Evolutionary conservation across 2,113 vertebrate genomes (phyloP).

Genomic region (Eolophus roseicapilla): DNA sequence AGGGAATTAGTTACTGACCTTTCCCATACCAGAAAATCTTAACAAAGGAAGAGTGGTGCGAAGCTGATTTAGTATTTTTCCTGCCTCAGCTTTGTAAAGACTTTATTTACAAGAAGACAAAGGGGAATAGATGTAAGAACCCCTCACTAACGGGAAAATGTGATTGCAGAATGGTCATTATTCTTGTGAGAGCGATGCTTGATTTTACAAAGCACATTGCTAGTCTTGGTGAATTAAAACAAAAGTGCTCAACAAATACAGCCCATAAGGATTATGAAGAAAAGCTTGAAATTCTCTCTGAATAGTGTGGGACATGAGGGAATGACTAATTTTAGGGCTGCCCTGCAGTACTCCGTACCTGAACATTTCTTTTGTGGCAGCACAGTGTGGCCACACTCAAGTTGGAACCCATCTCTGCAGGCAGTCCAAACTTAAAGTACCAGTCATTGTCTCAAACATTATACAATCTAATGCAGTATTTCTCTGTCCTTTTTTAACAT

Average conservation of each 20-base stretch:
- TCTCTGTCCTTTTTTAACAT: not conserved
- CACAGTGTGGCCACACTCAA: not conserved
- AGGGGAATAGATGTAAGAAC: not conserved
- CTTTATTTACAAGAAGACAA: not conserved
- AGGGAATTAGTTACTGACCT: conserved; percentile 49
- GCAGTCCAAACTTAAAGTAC: not conserved
- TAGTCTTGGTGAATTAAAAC: not conserved
- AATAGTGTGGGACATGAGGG: not conserved
- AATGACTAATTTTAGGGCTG: not conserved
- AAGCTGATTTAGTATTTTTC: not conserved
- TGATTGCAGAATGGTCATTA: not conserved
- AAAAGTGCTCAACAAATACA: not conserved
- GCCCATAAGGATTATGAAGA: not conserved
- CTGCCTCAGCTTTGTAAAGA: not conserved
- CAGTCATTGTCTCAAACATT: not conserved
- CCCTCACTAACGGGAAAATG: not conserved
- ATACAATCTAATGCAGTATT: not conserved
- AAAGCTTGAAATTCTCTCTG: not conserved
- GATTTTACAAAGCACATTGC: not conserved
- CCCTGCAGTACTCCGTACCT: not conserved
- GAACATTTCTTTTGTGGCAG: not conserved
- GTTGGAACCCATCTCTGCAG: not conserved
- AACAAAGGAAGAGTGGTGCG: not conserved
- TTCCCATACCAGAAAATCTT: conserved; percentile 39
- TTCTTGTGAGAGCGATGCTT: not conserved